Evolutionary conservation across 2,888 invertebrate genomes (phyloP), one percentile per base, ranked within the genome.

Genomic region (Chamaedrilus cognettii): DNA sequence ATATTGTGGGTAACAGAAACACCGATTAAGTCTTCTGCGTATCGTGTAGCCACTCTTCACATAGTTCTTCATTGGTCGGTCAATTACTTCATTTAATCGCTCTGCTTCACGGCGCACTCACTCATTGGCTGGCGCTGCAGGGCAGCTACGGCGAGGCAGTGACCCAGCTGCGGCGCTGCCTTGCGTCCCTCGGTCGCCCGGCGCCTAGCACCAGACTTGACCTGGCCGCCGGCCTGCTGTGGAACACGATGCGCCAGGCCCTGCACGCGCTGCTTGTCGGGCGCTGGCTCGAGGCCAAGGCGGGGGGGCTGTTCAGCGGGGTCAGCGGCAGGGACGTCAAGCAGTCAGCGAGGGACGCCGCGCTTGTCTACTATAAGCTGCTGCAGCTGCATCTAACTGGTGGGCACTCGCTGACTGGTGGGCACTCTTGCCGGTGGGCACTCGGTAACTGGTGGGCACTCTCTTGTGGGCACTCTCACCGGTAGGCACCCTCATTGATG

Each of bases 191-290:
- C 82, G 92, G 88, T 71, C 88, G 91, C 1, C 88, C 89, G 1
- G 80, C 92, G 70, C 91, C 92, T 0, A 86, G 88, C 0, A 88
- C 90, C 1, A 86, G 88, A 59, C 81, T 90, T 34, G 91, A 91
- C 80, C 84, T 89, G 56, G 87, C 88, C 60, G 86, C 91, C 0
- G 89, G 91, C 1, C 87, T 93, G 0, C 81, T 87, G 2, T 93
- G 96, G 88, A 94, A 96, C 72, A 85, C 90, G 23, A 82, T 94
- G n/a, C 86, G 96, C 0, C 93, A 95, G 79, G 77, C 91, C 32
- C 86, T 95, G 73, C 94, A 96, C 80, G 88, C 93, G 52, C 79
- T 94, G 31, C 94, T 93, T 84, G 87, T 94, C 64, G 94, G 94
- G 0, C 87, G 90, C 30, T 91, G 91, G 87, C 84, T 96, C 31